Evolutionary conservation across 2,797 vertebrate species (phyloP).

Genomic region (Takifugu rubripes): DNA sequence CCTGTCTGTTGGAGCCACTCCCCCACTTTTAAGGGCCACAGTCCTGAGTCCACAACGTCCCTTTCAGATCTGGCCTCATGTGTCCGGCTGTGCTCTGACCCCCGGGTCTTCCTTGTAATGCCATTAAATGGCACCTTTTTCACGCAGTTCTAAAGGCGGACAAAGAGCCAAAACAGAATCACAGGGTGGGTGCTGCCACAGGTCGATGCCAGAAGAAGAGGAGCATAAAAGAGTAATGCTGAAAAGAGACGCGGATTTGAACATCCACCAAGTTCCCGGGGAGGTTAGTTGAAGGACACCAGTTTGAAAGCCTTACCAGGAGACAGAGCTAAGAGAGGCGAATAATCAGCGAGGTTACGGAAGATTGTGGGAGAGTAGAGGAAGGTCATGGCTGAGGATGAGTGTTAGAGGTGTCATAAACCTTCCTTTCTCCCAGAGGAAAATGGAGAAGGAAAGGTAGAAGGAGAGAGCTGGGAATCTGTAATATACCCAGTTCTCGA

Average conservation of each 20-base stretch:
- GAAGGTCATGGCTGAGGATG: constrained; percentile 35
- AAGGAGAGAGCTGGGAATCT: constrained; percentile 15
- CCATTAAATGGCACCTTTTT: constrained; percentile 28
- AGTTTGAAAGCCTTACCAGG: constrained; percentile 28
- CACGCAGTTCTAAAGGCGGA: constrained; percentile 4
- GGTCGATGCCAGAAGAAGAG: neutral
- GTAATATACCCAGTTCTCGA: neutral
- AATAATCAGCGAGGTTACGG: constrained; percentile 50
- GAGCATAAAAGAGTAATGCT: constrained; percentile 21
- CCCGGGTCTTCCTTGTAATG: constrained; percentile 16
- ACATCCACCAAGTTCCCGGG: constrained; percentile 25
- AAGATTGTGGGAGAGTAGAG: constrained; percentile 51
- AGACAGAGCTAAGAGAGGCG: constrained; percentile 33
- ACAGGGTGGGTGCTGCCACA: neutral
- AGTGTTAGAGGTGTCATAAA: constrained; percentile 39
- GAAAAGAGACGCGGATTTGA: constrained; percentile 38
- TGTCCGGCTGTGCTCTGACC: constrained; percentile 32
- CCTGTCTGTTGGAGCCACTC: no score
- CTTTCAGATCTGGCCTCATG: constrained; percentile 10
- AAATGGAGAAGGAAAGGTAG: constrained; percentile 17
- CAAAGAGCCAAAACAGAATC: constrained; percentile 19
- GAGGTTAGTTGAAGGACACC: constrained; percentile 59
- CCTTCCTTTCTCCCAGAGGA: constrained; percentile 32
- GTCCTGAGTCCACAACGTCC: constrained; percentile 9
- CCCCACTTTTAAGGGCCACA: no score